Evolutionary conservation across 2,797 vertebrate species (phyloP).

Genomic region (Cuniculus paca): DNA sequence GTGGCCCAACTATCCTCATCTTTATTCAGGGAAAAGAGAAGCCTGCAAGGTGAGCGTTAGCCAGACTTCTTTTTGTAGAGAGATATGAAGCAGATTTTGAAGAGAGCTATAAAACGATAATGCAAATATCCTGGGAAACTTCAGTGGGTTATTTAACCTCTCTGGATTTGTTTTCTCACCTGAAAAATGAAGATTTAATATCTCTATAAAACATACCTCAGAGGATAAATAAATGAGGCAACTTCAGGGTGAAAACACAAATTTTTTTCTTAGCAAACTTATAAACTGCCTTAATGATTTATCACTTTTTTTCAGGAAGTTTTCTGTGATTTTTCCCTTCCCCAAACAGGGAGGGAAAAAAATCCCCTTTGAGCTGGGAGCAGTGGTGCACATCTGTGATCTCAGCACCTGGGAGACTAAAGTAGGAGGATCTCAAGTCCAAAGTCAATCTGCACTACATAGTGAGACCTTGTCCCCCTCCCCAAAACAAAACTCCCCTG

Average conservation of each 20-base stretch:
- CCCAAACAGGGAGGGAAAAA: neutral
- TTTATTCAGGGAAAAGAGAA: neutral
- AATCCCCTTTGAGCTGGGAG: neutral
- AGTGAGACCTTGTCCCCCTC: neutral
- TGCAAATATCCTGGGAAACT: neutral
- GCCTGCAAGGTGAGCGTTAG: neutral
- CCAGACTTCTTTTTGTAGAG: too few relatives aligned
- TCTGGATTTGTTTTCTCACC: conserved; percentile 10
- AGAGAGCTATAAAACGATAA: neutral
- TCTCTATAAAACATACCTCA: neutral
- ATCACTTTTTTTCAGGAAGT: neutral
- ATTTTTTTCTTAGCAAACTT: neutral
- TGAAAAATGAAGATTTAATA: neutral
- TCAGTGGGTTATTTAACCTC: neutral
- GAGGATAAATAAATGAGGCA: neutral
- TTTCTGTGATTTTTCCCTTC: neutral
- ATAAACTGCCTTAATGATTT: conserved; percentile 1
- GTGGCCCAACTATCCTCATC: neutral
- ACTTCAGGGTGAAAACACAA: neutral
- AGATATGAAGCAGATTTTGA: neutral
- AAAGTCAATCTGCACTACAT: neutral
- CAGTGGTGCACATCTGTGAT: neutral
- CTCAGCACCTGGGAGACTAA: neutral
- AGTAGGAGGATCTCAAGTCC: neutral
- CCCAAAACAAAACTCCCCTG: neutral